Evolutionary conservation across 2,797 vertebrate species (phyloP), one percentile per base, ranked within the genome.

Genomic region (Poecilia velifera): DNA sequence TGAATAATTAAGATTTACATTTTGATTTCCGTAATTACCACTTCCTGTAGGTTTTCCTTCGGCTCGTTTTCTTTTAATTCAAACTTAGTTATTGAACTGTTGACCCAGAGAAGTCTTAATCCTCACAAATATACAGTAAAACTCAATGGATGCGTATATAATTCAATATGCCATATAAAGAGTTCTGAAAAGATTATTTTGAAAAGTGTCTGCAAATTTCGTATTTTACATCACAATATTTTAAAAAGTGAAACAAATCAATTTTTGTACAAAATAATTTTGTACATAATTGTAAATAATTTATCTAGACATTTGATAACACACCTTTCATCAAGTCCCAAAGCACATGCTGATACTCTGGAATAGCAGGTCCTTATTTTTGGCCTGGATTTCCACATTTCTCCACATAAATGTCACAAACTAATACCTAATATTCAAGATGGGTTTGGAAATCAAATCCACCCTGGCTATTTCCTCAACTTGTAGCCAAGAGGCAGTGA

Each of bases 371-470:
- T 95, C 93, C 90, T 89, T 80, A 84, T 90, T 73, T 83, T 80
- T 86, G 85, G 92, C 86, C 91, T 90, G 90, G 90, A 90, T 92
- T 92, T 91, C 94, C 89, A 92, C 92, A 94, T 91, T 93, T 92
- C 90, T 85, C 92, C 93, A 92, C 90, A 87, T 88, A 91, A 95
- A 95, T 94, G 91, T 90, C 87, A 95, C 93, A 90, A 41, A 91
- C 88, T 94, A 91, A 87, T 94, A 93, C 93, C 94, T 96, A 96
- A 95, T 95, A 96, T 95, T 91, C 93, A 94, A 90, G 91, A 95
- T 94, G 93, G 94, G 94, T 96, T 94, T 93, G 89, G 91, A 94
- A 96, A 95, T 94, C 92, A 95, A 94, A 57, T 94, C 89, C 94
- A 57, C 94, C 89, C 93, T 88, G 79, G 90, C 94, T 95, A 94